Evolutionary conservation across 2,888 invertebrate species (phyloP), one percentile per base, ranked within the genome.

Genomic region (Scelioninae gen. 1): DNA sequence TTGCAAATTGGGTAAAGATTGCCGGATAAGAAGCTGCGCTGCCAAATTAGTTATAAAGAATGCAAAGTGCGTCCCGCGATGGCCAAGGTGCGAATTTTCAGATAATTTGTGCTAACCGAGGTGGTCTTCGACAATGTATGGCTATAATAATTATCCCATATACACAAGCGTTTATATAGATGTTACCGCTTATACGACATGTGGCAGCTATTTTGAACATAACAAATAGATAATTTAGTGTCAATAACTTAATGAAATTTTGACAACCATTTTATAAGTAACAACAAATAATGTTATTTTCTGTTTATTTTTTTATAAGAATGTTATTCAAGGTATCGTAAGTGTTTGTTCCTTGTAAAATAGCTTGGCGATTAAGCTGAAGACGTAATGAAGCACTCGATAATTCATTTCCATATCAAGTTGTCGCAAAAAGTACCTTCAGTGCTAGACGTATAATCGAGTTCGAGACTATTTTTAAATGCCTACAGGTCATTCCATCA

Each of bases 61-160:
- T 71, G 63, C 63, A 71, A 69, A 34, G 40, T 63, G 69, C n/a
- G 69, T 76, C 40, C 34, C 38, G 15, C 55, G 65, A 11, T 23
- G 34, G 56, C 49, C 38, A 23, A 78, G 78, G 78, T 78, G 78
- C 56, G 51, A 78, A 63, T 78, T 71, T 71, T 56, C 11, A n/a
- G 16, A 7, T 68, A 62, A 68, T 76, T 68, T 68, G 34, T 15
- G 16, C 38, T 23, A 34, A 32, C 0, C 29, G 8, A 23, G 45
- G 53, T 43, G 63, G 72, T 55, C 55, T 10, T n/a, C 5, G 8
- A 31, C 32, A 40, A 55, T 68, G 40, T 51, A 32, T 0, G 49
- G 0, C n/a, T n/a, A 29, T 29, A 65, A 32, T 23, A 51, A 40
- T 65, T 65, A 13, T 11, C n/a, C 11, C 38, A n/a, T 10, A 38